phyloP scores from a whole-genome alignment of 2,113 vertebrate genomes.

The Sinosuthora webbiana region DNA sequence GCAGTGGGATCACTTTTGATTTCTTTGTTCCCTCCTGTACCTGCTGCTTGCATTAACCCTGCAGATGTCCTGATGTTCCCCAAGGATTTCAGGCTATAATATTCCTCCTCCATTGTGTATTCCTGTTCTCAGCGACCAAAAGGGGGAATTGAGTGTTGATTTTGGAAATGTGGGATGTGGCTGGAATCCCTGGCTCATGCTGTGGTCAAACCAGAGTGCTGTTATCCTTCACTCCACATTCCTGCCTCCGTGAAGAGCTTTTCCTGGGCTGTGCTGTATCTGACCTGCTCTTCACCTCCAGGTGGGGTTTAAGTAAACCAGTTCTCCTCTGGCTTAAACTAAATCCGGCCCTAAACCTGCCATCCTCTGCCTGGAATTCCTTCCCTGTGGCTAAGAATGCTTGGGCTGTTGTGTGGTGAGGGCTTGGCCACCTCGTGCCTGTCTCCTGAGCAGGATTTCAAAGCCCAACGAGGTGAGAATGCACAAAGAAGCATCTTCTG shows the following conservation, averaged over 20 bases:
- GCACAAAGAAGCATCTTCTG: neutral
- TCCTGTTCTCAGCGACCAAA: neutral
- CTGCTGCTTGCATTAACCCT: neutral
- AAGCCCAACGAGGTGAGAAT: neutral
- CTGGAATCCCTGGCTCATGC: neutral
- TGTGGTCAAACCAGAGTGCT: neutral
- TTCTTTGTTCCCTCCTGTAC: neutral
- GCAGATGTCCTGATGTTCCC: neutral
- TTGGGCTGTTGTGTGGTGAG: neutral
- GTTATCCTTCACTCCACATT: neutral
- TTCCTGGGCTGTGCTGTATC: neutral
- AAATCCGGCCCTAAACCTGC: neutral
- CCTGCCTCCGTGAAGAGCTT: neutral
- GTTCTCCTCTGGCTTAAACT: neutral
- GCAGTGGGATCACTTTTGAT: neutral
- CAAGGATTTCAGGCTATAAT: neutral
- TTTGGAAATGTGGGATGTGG: neutral
- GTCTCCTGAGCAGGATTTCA: neutral
- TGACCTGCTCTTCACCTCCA: neutral
- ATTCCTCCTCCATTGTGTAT: fast-evolving
- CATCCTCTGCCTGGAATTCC: neutral
- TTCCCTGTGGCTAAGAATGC: neutral
- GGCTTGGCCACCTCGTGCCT: neutral
- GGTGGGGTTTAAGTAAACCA: neutral
- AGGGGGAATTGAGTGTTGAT: neutral